A percentile compares a stretch with the other conserved stretches of the same genome.
Evolutionary conservation across 2,797 vertebrate genomes (phyloP).

Genomic region (Cyclura pinguis): DNA sequence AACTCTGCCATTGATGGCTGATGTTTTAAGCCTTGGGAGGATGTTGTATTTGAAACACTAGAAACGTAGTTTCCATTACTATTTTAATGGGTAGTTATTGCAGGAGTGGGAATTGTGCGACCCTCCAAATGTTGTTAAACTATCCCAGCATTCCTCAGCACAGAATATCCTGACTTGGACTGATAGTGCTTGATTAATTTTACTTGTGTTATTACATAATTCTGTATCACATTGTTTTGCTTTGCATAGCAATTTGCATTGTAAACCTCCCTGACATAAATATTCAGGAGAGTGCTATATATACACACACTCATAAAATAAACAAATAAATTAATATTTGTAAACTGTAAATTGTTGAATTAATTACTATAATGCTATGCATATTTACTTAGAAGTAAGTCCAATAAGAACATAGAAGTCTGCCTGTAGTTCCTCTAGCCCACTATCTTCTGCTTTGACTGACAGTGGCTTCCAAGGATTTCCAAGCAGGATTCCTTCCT

Average conservation of each 20-base stretch:
- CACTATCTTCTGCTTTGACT: too few species aligned
- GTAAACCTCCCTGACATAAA: neutral
- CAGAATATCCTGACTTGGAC: too few species aligned
- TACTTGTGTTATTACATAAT: neutral
- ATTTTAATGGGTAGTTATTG: too few species aligned
- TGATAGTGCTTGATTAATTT: neutral
- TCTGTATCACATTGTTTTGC: neutral
- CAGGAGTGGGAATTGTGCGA: too few species aligned
- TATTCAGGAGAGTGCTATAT: neutral
- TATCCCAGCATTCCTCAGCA: too few species aligned
- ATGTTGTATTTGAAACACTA: neutral
- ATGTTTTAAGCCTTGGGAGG: neutral
- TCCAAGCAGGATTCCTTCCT: too few species aligned
- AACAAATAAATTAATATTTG: neutral
- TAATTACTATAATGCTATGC: neutral
- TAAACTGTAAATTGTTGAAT: neutral
- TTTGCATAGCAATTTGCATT: neutral
- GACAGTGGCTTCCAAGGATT: too few species aligned
- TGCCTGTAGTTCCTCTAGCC: too few species aligned
- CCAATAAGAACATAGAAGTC: too few species aligned
- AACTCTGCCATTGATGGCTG: neutral
- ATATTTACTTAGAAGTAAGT: neutral
- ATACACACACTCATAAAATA: neutral
- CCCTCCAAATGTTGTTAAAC: too few species aligned
- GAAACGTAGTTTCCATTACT: neutral